Conservation (phyloP, 2,797 vertebrate species). For the Semaprochilodus insignis region DNA sequence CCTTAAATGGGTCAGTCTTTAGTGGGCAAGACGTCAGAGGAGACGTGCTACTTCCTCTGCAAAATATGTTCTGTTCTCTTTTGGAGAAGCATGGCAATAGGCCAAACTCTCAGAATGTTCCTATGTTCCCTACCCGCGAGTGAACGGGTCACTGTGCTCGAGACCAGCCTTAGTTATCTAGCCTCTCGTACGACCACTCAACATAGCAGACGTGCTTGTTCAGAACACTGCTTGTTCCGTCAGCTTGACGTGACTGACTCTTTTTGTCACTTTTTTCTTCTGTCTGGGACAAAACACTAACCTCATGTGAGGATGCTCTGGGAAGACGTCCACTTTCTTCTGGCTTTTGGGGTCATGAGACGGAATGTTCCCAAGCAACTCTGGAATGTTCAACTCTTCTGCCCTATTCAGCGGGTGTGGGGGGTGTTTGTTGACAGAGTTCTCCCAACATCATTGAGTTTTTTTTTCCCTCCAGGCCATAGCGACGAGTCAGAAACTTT, state of each 20-base stretch:
- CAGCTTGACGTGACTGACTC: not conserved
- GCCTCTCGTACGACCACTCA: not conserved
- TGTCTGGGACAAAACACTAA: not conserved
- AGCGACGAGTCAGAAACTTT: constrained; percentile 36
- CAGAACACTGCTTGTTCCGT: not conserved
- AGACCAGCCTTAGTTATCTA: constrained; percentile 22
- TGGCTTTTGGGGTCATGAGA: constrained; percentile 61
- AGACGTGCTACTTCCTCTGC: constrained; percentile 57
- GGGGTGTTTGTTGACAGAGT: constrained; percentile 47
- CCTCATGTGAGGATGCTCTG: constrained; percentile 31
- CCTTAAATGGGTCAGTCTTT: constrained; percentile 56
- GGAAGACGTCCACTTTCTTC: constrained; percentile 24
- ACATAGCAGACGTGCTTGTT: not conserved
- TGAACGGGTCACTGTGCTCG: constrained; percentile 46
- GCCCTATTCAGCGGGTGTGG: constrained; percentile 44
- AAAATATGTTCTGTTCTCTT: constrained; percentile 57
- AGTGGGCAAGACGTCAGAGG: constrained; percentile 38
- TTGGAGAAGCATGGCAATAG: constrained; percentile 54
- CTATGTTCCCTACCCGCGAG: not conserved
- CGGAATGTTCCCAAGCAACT: constrained; percentile 73
- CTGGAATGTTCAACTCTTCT: constrained; percentile 67
- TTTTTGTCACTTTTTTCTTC: not conserved
- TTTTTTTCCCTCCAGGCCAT: not conserved
- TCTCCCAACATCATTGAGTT: constrained; percentile 12
- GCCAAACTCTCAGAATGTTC: constrained; percentile 71